These are phyloP conservation scores for Physocephala rufipes DNA, from an alignment of 2,888 invertebrate genomes.

Conservation along the genomic window DNA sequence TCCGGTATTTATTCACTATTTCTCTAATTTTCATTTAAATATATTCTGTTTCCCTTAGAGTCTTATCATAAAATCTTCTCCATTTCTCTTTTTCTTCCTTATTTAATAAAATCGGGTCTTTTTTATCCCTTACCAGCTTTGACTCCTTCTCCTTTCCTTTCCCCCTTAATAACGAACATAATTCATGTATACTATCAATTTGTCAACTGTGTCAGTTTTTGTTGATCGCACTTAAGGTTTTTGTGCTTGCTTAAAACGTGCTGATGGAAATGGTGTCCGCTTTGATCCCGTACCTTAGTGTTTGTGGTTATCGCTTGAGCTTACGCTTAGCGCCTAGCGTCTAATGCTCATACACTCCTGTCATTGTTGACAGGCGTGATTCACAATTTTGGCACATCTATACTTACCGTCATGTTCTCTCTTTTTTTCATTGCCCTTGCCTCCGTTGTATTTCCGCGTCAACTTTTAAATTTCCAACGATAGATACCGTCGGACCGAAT, in stretches of 20 bases:
- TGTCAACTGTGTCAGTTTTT: not conserved
- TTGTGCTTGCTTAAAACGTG: too few species aligned
- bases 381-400: not conserved
- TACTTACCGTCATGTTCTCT: conserved; percentile 10
- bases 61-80: too few species aligned
- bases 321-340: not conserved
- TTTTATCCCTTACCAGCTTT: too few species aligned
- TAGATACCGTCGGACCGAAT: conserved; percentile 25
- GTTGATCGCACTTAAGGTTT: too few species aligned
- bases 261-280: not conserved
- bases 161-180: not conserved
- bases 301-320: conserved; percentile 14
- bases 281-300: conserved; percentile 13
- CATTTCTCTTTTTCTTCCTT: not conserved
- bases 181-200: not conserved
- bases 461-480: not conserved
- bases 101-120: not conserved
- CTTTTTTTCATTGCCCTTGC: conserved; percentile 18
- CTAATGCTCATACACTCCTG: not conserved
- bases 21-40: too few species aligned
- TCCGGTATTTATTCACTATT: too few species aligned
- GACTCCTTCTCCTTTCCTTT: not conserved
- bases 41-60: too few species aligned
- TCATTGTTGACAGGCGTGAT: not conserved
- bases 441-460: not conserved